Base-by-base conservation (phyloP, 2,113 vertebrate species). In the Bothrops jararaca region DNA sequence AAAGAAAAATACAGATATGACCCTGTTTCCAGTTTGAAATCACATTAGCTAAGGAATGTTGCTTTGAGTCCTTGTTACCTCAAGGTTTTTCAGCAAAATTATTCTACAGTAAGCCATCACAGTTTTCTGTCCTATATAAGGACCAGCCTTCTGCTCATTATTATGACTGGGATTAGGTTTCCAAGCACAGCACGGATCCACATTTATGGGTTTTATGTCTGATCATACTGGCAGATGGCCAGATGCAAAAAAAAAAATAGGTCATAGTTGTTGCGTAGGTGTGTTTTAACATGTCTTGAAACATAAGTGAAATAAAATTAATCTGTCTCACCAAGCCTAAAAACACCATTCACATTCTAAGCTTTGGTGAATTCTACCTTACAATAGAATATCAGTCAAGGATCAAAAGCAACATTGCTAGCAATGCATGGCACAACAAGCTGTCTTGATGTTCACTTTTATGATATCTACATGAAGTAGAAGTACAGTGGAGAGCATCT, bases 221-320 rank as follows among this genome's bases (percentile, higher is more conserved):
- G 80, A 50, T 12, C 52, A 57, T 80, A 48, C 48, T 45, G 69
- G 48, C 56, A 90, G 9, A 88, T 89, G 69, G 89, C 0, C 91
- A 69, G 26, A 96, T 95, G 88, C 9, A 2, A 94, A 95, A 53
- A 64, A 53, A 64, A 39, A 5, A 74, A 15, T 4, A 74, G 4
- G 12, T 0, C 53, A 42, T 88, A 74, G 45, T 18, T 69, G 85
- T 87, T 22, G 91, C 57, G 90, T 92, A n/a, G n/a, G 11, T 54
- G 74, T 22, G 18, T 80, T 80, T 0, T 87, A 74, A 88, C 91
- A 1, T 0, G 0, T 93, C 74, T 86, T 91, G 56, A 60, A 7
- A 56, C 13, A 86, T 85, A 18, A 89, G 7, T 50, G 93, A 3
- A 18, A 48, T 57, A 80, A 39, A 80, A 39, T 80, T 80, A 80